These are phyloP conservation scores for Tinea trinotella DNA, from an alignment of 2,888 invertebrate genomes.

Conservation along the genomic window DNA sequence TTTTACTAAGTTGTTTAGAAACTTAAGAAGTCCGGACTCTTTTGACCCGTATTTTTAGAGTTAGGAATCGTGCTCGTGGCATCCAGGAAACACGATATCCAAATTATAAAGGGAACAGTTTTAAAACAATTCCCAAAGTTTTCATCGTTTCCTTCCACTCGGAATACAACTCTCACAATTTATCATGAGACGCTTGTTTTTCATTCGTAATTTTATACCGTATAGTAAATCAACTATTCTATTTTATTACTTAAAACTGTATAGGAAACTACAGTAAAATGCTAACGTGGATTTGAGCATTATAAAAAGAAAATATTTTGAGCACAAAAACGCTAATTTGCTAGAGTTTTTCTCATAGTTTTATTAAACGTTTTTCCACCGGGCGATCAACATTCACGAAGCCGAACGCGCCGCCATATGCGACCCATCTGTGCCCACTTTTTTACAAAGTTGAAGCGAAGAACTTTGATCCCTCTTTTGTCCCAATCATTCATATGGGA, in stretches of 20 bases:
- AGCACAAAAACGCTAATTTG: constrained; percentile 15
- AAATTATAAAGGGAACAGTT: constrained; percentile 48
- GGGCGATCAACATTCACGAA: constrained; percentile 20
- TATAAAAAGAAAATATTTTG: not conserved
- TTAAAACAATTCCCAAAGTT: constrained; percentile 48
- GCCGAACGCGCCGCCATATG: constrained; percentile 40
- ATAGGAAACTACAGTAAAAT: not conserved
- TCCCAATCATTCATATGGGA: constrained; percentile 17
- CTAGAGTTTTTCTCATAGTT: constrained; percentile 27
- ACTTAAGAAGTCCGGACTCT: constrained; percentile 27
- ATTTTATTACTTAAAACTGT: no score
- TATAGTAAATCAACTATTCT: no score
- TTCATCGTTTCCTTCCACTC: constrained; percentile 40
- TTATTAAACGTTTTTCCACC: constrained; percentile 48
- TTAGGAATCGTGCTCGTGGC: constrained; percentile 29
- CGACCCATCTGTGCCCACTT: constrained; percentile 60
- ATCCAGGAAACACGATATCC: constrained; percentile 44
- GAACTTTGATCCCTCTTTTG: constrained; percentile 58
- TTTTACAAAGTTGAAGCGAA: constrained; percentile 46
- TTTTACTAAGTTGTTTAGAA: constrained; percentile 1
- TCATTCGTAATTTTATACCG: no score
- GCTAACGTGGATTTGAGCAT: not conserved
- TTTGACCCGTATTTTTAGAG: constrained; percentile 48
- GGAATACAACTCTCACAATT: constrained; percentile 29
- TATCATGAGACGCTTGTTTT: constrained; percentile 29